Evolutionary conservation across 2,888 invertebrate species (phyloP).

Genomic region (Epsilonema sp.): DNA sequence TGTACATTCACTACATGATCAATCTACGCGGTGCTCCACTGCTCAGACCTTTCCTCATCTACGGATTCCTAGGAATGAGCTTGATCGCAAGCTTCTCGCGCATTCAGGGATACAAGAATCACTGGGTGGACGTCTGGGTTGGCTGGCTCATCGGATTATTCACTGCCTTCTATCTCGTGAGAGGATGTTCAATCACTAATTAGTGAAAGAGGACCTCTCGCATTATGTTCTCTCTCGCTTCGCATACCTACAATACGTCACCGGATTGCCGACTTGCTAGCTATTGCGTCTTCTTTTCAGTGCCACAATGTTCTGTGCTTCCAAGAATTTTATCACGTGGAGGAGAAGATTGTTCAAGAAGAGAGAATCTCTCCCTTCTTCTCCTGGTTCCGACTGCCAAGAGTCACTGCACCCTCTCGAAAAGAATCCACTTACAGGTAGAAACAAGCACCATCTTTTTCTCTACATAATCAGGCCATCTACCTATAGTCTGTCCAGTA

Average conservation of each 20-base stretch:
- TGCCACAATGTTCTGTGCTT: slow-evolving; percentile 26
- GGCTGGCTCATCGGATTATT: slow-evolving; percentile 32
- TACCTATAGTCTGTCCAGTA: no score
- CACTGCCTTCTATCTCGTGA: slow-evolving; percentile 32
- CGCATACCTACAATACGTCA: background rate
- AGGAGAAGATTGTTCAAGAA: slow-evolving; percentile 15
- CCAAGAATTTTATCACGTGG: slow-evolving; percentile 27
- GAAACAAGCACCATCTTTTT: no score
- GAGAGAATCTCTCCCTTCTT: slow-evolving; percentile 25
- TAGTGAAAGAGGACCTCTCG: no score
- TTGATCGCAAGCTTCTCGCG: slow-evolving; percentile 32
- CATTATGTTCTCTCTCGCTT: background rate
- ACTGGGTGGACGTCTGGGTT: slow-evolving; percentile 34
- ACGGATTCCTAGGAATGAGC: slow-evolving; percentile 31
- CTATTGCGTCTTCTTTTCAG: slow-evolving; percentile 12
- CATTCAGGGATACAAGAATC: slow-evolving; percentile 30
- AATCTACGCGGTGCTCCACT: slow-evolving; percentile 31
- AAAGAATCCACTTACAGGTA: background rate
- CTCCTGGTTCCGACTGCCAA: slow-evolving; percentile 27
- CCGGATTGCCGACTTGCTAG: no score
- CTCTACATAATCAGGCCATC: no score
- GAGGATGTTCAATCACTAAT: no score
- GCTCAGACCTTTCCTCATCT: slow-evolving; percentile 33
- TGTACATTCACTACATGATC: slow-evolving; percentile 34
- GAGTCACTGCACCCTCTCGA: slow-evolving; percentile 20